Percentiles rank a stretch among this genome's conserved stretches.
Conservation (phyloP, 2,797 vertebrate species). For the Nannoperca australis region DNA sequence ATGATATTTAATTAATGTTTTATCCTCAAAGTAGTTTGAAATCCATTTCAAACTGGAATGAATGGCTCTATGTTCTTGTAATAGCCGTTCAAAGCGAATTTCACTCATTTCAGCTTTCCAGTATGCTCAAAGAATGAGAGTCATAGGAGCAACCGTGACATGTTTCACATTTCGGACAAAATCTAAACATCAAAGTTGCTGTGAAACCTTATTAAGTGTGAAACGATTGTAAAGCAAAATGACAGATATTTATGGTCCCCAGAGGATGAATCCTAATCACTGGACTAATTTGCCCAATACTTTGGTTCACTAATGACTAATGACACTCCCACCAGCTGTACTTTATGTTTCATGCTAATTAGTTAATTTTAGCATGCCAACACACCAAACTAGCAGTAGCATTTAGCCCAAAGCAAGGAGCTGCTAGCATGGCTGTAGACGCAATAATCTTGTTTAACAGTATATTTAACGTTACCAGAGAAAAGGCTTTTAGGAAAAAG, state of each 20-base stretch:
- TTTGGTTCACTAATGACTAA: not conserved
- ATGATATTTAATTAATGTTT: not conserved
- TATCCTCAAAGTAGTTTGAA: constrained; percentile 3
- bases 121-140: not conserved
- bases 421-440: not conserved
- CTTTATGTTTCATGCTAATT: not conserved
- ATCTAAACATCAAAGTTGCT: constrained; percentile 22
- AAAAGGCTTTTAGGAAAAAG: not conserved
- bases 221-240: constrained; percentile 3
- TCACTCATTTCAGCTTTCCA: not conserved
- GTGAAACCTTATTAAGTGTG: not conserved
- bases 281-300: not conserved
- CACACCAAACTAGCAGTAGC: not conserved
- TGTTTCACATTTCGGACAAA: constrained; percentile 7
- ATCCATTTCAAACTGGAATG: constrained; percentile 19
- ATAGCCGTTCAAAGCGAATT: constrained; percentile 35
- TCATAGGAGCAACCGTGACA: constrained; percentile 14
- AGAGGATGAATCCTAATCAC: too few relatives aligned
- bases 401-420: not conserved
- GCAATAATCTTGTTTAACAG: constrained; percentile 6
- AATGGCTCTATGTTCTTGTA: constrained; percentile 24
- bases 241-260: not conserved
- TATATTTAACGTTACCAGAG: not conserved
- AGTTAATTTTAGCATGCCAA: not conserved
- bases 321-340: not conserved